These are phyloP conservation scores for Campylorhamphus procurvoides DNA, from an alignment of 2,113 vertebrate species.

Conservation along the genomic window DNA sequence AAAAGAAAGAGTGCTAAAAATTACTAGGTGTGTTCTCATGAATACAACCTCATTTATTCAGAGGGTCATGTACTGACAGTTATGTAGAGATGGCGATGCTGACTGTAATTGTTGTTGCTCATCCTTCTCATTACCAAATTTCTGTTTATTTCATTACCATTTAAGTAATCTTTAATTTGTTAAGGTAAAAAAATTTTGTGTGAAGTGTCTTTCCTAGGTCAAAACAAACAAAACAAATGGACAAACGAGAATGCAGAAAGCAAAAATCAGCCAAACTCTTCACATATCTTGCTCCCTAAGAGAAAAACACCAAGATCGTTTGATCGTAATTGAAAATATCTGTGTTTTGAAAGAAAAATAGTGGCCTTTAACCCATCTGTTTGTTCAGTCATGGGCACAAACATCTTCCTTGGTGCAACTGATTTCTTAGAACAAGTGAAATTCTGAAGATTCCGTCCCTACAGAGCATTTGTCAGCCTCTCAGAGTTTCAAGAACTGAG, in stretches of 20 bases:
- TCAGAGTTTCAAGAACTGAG: neutral
- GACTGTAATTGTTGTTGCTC: neutral
- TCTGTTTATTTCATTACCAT: neutral
- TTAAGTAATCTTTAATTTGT: neutral
- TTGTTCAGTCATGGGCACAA: neutral
- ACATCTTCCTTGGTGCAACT: neutral
- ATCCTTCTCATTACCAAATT: neutral
- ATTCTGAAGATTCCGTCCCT: neutral
- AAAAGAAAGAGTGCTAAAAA: neutral
- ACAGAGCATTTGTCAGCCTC: rapidly evolving
- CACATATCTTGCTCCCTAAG: rapidly evolving
- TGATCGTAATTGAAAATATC: neutral
- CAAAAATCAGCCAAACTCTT: neutral
- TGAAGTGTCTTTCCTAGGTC: neutral
- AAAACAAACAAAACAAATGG: neutral
- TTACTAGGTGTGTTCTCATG: neutral
- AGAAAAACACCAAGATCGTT: neutral
- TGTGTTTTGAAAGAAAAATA: neutral
- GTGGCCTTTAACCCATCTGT: neutral
- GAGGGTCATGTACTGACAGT: neutral
- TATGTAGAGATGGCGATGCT: neutral
- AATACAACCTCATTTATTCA: neutral
- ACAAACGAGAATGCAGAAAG: neutral
- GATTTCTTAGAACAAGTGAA: neutral
- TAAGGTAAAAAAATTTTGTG: neutral